Percentiles rank a stretch among this genome's conserved stretches.
These are phyloP conservation scores for Haliclona indistincta DNA, from an alignment of 37 sponge, comb jelly and placozoan genomes.

Conservation along the genomic window DNA sequence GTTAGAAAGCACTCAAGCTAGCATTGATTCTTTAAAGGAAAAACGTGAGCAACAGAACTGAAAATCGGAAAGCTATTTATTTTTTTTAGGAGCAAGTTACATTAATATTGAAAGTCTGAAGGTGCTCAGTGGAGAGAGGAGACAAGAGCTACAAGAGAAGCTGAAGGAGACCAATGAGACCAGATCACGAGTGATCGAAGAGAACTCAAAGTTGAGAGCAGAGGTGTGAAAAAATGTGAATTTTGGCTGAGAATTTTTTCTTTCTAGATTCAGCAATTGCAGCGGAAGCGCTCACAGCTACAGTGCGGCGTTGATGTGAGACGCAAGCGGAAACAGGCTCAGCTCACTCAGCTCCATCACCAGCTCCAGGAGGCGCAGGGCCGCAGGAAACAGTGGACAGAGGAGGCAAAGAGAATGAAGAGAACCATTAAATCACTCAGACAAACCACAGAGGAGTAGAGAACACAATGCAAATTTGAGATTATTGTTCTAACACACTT, in stretches of 20 bases:
- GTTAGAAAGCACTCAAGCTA: too few relatives aligned
- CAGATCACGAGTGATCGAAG: constrained; percentile 9
- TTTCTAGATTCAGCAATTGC: not conserved
- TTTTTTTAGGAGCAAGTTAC: constrained; percentile 11
- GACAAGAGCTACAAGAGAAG: constrained; percentile 19
- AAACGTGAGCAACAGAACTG: too few relatives aligned
- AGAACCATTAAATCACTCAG: constrained; percentile 1
- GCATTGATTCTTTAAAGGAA: too few relatives aligned
- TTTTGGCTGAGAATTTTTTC: not conserved
- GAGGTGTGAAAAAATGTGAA: too few relatives aligned
- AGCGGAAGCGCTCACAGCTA: not conserved
- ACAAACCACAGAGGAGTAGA: constrained; percentile 25
- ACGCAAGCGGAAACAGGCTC: constrained; percentile 32
- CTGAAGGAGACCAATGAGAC: constrained; percentile 2
- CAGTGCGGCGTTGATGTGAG: not conserved
- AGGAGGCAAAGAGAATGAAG: constrained; percentile 13
- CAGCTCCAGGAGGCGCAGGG: constrained; percentile 44
- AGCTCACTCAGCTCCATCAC: constrained; percentile 26
- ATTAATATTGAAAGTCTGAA: constrained; percentile 9
- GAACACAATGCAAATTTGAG: too few relatives aligned
- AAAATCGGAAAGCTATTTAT: too few relatives aligned
- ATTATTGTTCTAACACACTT: too few relatives aligned
- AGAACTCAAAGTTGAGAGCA: not conserved
- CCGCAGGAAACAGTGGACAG: constrained; percentile 28
- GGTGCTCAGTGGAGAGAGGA: constrained; percentile 25